Conservation (phyloP, 2,113 vertebrate species). For the Leucosticte australis region DNA sequence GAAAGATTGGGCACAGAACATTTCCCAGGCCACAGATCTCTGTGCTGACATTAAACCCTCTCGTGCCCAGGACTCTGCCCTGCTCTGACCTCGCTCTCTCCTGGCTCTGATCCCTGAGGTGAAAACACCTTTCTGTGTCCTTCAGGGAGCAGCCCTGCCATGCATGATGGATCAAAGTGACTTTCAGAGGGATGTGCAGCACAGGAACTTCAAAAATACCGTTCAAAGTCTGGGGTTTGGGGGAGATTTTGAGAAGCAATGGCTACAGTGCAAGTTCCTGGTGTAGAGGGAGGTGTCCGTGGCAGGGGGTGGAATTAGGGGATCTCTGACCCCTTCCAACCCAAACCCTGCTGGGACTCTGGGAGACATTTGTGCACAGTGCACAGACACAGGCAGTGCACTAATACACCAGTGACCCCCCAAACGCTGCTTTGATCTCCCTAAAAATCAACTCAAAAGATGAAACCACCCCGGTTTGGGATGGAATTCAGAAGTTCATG, state of each 20-base stretch:
- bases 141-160: background rate
- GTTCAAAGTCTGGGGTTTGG: fast-evolving
- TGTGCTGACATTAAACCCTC: background rate
- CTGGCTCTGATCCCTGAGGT: background rate
- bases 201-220: background rate
- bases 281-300: background rate
- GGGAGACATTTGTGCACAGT: fast-evolving
- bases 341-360: background rate
- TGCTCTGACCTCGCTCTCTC: background rate
- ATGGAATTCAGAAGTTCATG: background rate
- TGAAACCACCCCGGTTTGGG: fast-evolving
- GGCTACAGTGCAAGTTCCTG: background rate
- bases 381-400: fast-evolving
- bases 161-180: background rate
- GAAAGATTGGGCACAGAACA: background rate
- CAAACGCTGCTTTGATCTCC: background rate
- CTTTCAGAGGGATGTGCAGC: background rate
- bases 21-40: background rate
- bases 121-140: background rate
- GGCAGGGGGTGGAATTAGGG: background rate
- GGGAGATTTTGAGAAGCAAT: background rate
- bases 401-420: fast-evolving
- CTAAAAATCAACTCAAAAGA: background rate
- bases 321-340: background rate
- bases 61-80: background rate